A percentile compares a stretch with the other conserved stretches of the same genome.
Conservation (phyloP, 2,888 invertebrate genomes). For the Erpobdella octoculata region DNA sequence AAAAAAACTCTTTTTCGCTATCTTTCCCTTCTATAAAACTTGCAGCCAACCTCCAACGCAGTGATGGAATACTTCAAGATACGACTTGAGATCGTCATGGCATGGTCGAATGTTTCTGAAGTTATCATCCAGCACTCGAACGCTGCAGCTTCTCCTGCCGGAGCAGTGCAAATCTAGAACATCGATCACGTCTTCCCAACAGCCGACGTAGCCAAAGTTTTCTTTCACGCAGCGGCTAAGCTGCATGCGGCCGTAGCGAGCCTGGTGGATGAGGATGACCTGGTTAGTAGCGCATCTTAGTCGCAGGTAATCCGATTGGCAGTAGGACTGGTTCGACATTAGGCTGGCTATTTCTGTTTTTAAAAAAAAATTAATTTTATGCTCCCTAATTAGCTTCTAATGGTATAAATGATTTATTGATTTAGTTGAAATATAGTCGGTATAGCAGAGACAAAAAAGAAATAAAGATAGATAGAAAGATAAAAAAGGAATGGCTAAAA, state of each 20-base stretch:
- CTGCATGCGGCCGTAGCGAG: conserved; percentile 28
- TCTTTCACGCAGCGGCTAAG: conserved; percentile 27
- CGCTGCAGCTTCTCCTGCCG: conserved; percentile 23
- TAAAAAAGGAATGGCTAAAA: too few relatives aligned
- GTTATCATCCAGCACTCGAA: conserved; percentile 27
- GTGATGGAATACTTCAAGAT: conserved; percentile 25
- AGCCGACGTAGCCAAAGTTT: conserved; percentile 32
- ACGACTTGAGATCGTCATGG: conserved; percentile 30
- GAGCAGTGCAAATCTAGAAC: conserved; percentile 22
- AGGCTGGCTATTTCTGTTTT: too few relatives aligned
- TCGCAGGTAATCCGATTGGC: conserved; percentile 24
- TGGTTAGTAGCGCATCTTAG: conserved; percentile 18
- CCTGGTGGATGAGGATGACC: conserved; percentile 14
- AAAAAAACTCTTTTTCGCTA: too few relatives aligned
- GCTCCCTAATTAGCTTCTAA: too few relatives aligned
- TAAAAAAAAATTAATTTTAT: too few relatives aligned
- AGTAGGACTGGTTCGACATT: too few relatives aligned
- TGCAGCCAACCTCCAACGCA: conserved; percentile 33
- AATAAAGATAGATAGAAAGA: too few relatives aligned
- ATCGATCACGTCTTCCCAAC: conserved; percentile 22
- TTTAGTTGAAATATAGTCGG: too few relatives aligned
- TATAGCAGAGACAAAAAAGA: too few relatives aligned
- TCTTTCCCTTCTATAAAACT: too few relatives aligned
- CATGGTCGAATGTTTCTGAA: conserved; percentile 25
- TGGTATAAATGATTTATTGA: too few relatives aligned